These are phyloP conservation scores for Pharmacophagus antenor DNA, from an alignment of 2,888 invertebrate species.

Conservation along the genomic window DNA sequence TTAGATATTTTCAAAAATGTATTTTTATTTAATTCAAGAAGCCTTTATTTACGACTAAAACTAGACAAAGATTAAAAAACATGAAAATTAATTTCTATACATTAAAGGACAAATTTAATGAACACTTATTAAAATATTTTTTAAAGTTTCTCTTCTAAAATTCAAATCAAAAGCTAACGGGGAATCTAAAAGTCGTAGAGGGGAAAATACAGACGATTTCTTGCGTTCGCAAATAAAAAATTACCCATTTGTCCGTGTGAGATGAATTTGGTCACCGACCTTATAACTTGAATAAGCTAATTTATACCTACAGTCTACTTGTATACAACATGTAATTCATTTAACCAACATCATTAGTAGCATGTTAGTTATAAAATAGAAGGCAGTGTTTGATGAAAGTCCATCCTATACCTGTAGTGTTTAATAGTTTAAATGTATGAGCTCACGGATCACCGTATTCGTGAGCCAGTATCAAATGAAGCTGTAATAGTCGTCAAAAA, in stretches of 20 bases:
- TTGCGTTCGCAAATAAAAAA: background rate
- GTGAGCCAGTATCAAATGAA: too few relatives aligned
- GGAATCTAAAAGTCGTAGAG: background rate
- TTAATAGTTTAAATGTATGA: too few relatives aligned
- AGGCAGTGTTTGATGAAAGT: too few relatives aligned
- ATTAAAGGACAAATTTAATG: background rate
- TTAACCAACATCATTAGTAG: too few relatives aligned
- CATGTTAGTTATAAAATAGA: too few relatives aligned
- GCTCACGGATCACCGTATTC: too few relatives aligned
- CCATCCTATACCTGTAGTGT: too few relatives aligned
- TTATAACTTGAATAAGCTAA: background rate
- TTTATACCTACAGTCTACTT: background rate
- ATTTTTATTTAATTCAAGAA: too few relatives aligned
- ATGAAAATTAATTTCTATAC: background rate
- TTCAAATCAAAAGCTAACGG: background rate
- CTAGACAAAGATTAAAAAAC: background rate
- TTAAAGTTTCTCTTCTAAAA: background rate
- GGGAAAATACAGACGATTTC: slow-evolving; percentile 5
- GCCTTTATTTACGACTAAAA: too few relatives aligned
- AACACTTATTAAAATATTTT: background rate
- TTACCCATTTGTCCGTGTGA: background rate
- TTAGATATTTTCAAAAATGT: too few relatives aligned
- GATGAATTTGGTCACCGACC: background rate
- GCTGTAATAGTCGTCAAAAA: too few relatives aligned
- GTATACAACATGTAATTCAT: background rate